Base-by-base conservation (phyloP, 2,113 vertebrate species). In the Taurulus bubalis region DNA sequence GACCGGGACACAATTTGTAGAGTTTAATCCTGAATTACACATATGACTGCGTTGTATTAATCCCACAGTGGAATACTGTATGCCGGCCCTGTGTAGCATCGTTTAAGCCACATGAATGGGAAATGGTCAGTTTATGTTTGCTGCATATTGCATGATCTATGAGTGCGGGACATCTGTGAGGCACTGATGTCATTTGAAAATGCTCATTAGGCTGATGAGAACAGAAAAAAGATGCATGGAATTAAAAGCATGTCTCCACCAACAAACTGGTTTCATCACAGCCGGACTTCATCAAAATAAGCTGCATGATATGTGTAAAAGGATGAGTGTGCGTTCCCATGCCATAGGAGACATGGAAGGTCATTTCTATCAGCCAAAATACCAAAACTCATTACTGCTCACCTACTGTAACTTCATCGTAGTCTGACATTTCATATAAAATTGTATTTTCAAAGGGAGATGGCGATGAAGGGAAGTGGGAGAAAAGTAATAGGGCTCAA, bases 1-100 rank as follows among this genome's bases (percentile, higher is more conserved):
- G 87, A 85, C 85, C 6, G 63, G 88, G 85, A 90, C 80, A 85
- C 84, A 87, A 86, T 93, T 93, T 91, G 83, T 67, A 75, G 51
- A 87, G 86, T 81, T 93, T 92, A 94, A 89, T 90, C 87, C 89
- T 83, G 88, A 89, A 89, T 85, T 90, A 85, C 86, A 84, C 82
- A 84, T 90, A 90, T 83, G 79, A 82, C 70, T 83, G 24, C 77
- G 80, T 89, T 92, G 79, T 85, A 89, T 87, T 90, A 90, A 92
- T 94, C 91, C 89, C 79, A 89, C 80, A 76, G 76, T 82, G 87
- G 82, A 85, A 89, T 65, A 76, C 55, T 66, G 85, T 71, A 81
- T 22, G 53, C 59, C 78, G 53, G 83, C 51, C 8, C 53, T 66
- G 74, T 58, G 65, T 72, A 69, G 69, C 20, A 36, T 71, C 4